phyloP scores from a whole-genome alignment of 1,140 invertebrate species.

The Temnothorax curvispinosus region DNA sequence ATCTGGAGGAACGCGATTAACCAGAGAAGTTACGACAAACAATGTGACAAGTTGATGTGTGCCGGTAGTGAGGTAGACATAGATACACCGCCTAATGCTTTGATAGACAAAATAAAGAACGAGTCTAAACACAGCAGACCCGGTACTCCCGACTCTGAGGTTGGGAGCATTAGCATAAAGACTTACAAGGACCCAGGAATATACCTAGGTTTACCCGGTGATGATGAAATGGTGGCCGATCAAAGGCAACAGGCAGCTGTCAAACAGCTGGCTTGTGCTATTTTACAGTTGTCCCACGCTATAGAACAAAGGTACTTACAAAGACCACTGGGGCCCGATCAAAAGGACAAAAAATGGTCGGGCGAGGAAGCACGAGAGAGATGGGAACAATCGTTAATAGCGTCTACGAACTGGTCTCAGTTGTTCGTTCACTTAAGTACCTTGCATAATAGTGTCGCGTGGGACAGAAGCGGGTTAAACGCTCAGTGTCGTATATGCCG shows the following conservation, averaged over 20 bases:
- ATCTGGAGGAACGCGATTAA: constrained; percentile 91
- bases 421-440: constrained; percentile 89
- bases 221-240: constrained; percentile 79
- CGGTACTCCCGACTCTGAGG: constrained; percentile 84
- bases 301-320: constrained; percentile 94
- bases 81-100: constrained; percentile 75
- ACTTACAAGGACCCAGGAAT: constrained; percentile 88
- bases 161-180: constrained; percentile 78
- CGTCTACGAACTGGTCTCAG: constrained; percentile 93
- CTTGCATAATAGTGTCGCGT: constrained; percentile 90
- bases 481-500: constrained; percentile 95
- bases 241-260: constrained; percentile 84
- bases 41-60: constrained; percentile 88
- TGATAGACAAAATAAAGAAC: constrained; percentile 83
- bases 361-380: constrained; percentile 86
- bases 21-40: constrained; percentile 89
- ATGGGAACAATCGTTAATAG: constrained; percentile 95
- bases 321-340: constrained; percentile 90
- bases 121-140: constrained; percentile 81
- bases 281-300: constrained; percentile 93
- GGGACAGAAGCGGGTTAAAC: constrained; percentile 92
- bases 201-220: constrained; percentile 85
- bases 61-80: constrained; percentile 84
- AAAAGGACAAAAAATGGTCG: constrained; percentile 84
- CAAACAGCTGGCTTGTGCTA: constrained; percentile 90